Evolutionary conservation across 1,140 invertebrate genomes (phyloP), one percentile per base, ranked within the genome.

Genomic region (Drosophila virilis): DNA sequence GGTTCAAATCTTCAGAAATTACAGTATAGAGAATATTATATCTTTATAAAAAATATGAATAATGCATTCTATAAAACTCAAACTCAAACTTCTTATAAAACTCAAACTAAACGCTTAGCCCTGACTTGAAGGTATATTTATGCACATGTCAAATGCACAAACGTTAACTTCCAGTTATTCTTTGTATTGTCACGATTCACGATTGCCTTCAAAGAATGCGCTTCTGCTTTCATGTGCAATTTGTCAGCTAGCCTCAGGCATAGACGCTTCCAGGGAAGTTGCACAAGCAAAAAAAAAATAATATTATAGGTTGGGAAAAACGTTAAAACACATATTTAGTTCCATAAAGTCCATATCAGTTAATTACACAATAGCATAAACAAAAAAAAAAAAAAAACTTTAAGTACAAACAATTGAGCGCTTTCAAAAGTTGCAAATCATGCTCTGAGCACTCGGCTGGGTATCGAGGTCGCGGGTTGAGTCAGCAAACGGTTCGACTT

Each of bases 401-500:
- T 2, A 3, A 43, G 22, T 50, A 43, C 22, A 48, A 28, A 12
- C 13, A 45, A 32, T 48, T 48, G 22, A 61, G 45, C 28, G 33
- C 61, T 65, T 66, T 71, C 61, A 55, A 66, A n/a, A 64, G 37
- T 52, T 40, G 52, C 51, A 42, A 65, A 71, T 71, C 61, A 70
- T 46, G 54, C 42, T 45, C 45, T 45, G 43, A 17, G n/a, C 15
- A 45, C 45, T 54, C 43, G 17, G 48, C 9, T 8, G 68, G 43
- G 33, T 58, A 71, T 66, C 68, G 61, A 71, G 69, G 69, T 46
- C 69, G 22, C 15, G 8, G 17, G 52, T 54, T 72, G 69, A 72
- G 46, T 72, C 69, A 72, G 62, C 69, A 51, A 52, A 17, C n/a
- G 13, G 9, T 52, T 45, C 54, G 62, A 60, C 71, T 74, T 74